Conservation (phyloP, 2,888 invertebrate genomes). For the Meliscaeva auricollis region DNA sequence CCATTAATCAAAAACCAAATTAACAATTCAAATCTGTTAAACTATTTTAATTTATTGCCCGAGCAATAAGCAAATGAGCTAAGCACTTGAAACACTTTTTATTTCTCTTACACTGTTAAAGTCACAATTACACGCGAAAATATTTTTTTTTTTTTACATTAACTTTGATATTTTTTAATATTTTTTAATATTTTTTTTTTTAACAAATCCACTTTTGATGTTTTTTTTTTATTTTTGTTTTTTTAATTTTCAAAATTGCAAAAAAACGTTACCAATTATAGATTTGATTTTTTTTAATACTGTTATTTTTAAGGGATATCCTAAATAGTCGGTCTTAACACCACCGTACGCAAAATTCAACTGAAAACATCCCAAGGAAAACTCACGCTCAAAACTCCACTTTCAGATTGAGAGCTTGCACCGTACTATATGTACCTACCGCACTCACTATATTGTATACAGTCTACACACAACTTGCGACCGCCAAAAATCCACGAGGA, state of each 20-base stretch:
- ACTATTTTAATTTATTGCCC: constrained; percentile 33
- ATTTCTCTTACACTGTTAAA: constrained; percentile 3
- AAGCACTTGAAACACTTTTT: constrained; percentile 25
- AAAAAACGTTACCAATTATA: constrained; percentile 19
- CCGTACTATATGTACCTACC: constrained; percentile 23
- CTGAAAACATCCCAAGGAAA: constrained; percentile 78
- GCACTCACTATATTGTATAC: background rate
- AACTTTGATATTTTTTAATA: no score
- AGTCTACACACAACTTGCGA: constrained; percentile 28
- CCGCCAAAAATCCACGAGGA: constrained; percentile 73
- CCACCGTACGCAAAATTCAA: constrained; percentile 83
- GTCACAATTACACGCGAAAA: background rate
- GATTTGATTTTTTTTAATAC: constrained; percentile 33
- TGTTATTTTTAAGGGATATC: constrained; percentile 56
- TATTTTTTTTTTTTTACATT: background rate
- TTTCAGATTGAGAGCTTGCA: constrained; percentile 41
- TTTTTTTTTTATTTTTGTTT: background rate
- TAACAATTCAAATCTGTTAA: constrained; percentile 29
- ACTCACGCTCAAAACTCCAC: constrained; percentile 74
- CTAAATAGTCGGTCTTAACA: constrained; percentile 82
- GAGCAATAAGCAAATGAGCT: background rate
- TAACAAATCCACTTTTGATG: no score
- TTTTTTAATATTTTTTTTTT: no score
- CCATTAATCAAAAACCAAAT: constrained; percentile 22
- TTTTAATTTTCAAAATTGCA: background rate